Base-by-base conservation (phyloP, 2,888 invertebrate genomes). In the Leptinotarsa tumamoca region DNA sequence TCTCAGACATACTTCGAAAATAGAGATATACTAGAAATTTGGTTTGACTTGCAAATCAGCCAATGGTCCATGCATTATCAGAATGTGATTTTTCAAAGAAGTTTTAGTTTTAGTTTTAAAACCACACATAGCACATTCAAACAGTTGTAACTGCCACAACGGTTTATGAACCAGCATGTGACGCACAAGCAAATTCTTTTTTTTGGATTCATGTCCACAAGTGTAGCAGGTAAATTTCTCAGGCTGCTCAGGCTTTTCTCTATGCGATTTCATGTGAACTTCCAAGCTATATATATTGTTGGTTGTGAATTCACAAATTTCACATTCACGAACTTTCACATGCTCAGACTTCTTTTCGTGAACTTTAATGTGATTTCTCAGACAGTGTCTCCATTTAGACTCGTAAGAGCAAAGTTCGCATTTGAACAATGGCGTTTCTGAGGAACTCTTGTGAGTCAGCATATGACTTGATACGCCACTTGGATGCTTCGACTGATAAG, bases 381-480 rank as follows among this genome's bases (percentile, higher is more conserved):
- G 27, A 18, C 66, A 72, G 67, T 72, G 72, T 17, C 66, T 17
- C 52, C 67, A 72, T 72, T 72, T 72, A 2, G 72, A n/a, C 52
- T 67, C 52, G 43, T 72, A 72, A n/a, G 66, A 13, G 15, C 72
- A 72, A 10, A 72, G 33, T 50, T 72, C 72, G 43, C 72, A 72
- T 43, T 72, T 52, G 43, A 27, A 72, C 14, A 67, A 21, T 23
- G 51, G 51, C 5, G 67, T 56, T 54, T 72, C 72, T 0, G 72
- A 54, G 21, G 49, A 43, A 23, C 66, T 67, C 49, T 72, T 67
- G 49, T 72, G 72, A 54, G 43, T 13, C 27, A 21, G 4, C 72
- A 72, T 72, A 66, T 72, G 72, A 23, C 50, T 72, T 14, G 7
- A 4, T 7, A 72, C 15, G 4, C 54, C 54, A 18, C 4, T 21